Evolutionary conservation across 2,113 vertebrate genomes (phyloP).

Genomic region (Chlorocebus sabaeus): DNA sequence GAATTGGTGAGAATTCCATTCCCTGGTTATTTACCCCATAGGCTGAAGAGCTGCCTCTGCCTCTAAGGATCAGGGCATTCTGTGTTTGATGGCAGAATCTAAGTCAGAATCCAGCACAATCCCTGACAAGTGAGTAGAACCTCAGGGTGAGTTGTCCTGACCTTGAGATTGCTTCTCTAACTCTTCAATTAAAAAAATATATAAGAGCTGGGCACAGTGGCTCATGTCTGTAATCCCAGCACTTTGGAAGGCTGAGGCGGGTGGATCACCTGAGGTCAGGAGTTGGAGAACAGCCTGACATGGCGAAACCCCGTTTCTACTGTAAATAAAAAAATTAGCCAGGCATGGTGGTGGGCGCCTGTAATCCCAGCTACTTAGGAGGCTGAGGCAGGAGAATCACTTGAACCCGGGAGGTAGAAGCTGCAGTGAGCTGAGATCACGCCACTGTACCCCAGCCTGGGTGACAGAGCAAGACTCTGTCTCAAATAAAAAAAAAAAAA

Average conservation of each 20-base stretch:
- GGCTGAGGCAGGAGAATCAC: neutral
- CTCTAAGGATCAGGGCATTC: neutral
- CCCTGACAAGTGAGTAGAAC: neutral
- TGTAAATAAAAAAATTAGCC: neutral
- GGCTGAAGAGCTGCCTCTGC: neutral
- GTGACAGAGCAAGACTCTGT: neutral
- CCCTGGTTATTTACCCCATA: neutral
- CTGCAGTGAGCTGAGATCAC: neutral
- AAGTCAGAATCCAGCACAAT: slow-evolving; percentile 8
- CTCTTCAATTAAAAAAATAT: neutral
- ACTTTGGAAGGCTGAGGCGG: neutral
- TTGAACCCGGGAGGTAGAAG: neutral
- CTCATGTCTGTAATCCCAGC: neutral
- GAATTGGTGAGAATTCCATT: slow-evolving; percentile 15
- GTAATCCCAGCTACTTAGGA: neutral
- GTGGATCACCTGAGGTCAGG: neutral
- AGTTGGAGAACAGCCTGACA: neutral
- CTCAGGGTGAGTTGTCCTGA: neutral
- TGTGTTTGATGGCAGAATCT: neutral
- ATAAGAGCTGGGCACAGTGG: neutral
- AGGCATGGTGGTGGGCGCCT: neutral
- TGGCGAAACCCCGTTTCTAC: neutral
- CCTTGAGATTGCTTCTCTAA: neutral
- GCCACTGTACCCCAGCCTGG: neutral
- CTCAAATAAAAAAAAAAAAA: neutral